Percentiles rank a stretch among this genome's conserved stretches.
Evolutionary conservation across 2,797 vertebrate species (phyloP).

Genomic region (Xerus rutilus): DNA sequence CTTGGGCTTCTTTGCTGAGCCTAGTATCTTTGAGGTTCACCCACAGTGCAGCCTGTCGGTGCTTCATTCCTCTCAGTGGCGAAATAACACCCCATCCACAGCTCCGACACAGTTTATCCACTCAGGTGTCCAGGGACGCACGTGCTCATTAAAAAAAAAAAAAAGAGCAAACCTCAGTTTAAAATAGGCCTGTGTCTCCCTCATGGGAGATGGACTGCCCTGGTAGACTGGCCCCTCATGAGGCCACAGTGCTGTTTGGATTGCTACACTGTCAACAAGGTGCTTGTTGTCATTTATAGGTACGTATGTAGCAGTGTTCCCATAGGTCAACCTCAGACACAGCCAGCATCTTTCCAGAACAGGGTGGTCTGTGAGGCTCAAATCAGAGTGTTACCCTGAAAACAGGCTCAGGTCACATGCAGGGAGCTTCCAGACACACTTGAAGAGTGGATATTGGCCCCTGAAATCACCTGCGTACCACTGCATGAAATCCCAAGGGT

Average conservation of each 20-base stretch:
- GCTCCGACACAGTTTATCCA: not conserved
- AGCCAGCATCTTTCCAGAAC: not conserved
- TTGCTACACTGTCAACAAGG: not conserved
- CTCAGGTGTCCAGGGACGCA: not conserved
- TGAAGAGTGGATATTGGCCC: not conserved
- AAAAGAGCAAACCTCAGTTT: not conserved
- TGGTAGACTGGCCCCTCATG: not conserved
- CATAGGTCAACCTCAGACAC: not conserved
- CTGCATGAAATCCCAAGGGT: not conserved
- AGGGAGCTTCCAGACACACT: not conserved
- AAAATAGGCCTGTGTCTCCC: not conserved
- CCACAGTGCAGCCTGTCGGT: accelerated
- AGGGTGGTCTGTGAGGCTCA: not conserved
- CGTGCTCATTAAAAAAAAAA: not conserved
- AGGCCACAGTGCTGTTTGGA: not conserved
- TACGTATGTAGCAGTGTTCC: too few species aligned
- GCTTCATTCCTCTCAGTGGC: not conserved
- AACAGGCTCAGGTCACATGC: not conserved
- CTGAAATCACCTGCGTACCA: not conserved
- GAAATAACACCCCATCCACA: too few species aligned
- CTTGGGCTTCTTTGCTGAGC: not conserved
- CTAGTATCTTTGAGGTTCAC: not conserved
- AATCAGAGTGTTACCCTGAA: not conserved
- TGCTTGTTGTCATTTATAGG: not conserved
- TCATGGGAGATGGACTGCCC: not conserved